phyloP scores from a whole-genome alignment of 1,140 invertebrate genomes.

The Aphelenchoides avenae region DNA sequence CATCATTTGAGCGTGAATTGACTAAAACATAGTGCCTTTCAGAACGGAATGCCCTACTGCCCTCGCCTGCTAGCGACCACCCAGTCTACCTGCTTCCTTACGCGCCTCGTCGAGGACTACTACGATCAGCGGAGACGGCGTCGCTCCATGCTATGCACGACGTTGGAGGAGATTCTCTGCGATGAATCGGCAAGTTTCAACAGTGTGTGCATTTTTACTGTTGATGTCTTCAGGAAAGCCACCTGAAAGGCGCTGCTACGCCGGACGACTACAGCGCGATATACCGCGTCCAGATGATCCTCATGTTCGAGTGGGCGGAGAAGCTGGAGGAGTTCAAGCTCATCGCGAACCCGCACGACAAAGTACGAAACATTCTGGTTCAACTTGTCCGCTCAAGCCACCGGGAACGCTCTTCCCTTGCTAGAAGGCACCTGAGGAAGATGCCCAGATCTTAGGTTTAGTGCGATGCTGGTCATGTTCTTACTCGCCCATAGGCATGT shows the following conservation, averaged over 20 bases:
- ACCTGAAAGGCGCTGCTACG: constrained; percentile 26
- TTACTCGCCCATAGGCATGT: no score
- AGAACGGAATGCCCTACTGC: neutral
- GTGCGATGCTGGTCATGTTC: no score
- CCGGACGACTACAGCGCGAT: constrained; percentile 37
- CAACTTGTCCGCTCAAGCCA: neutral
- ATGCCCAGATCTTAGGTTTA: no score
- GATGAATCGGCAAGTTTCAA: constrained; percentile 16
- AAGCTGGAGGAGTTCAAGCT: constrained; percentile 35
- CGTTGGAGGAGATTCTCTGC: constrained; percentile 50
- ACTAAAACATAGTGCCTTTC: neutral
- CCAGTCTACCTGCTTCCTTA: constrained; percentile 15
- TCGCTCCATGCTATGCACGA: constrained; percentile 47
- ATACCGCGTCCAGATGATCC: constrained; percentile 35
- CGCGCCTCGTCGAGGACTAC: constrained; percentile 37
- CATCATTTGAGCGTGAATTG: constrained; percentile 3
- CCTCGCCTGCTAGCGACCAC: constrained; percentile 20
- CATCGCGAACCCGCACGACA: constrained; percentile 31
- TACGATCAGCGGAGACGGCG: constrained; percentile 44
- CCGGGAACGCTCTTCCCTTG: neutral
- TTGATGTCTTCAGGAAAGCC: constrained; percentile 26
- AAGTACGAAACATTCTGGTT: constrained; percentile 8
- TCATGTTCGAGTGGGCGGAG: constrained; percentile 44
- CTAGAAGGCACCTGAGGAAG: no score
- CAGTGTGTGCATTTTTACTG: no score